phyloP scores from a whole-genome alignment of 2,797 vertebrate species.

The Arctocebus calabarensis region DNA sequence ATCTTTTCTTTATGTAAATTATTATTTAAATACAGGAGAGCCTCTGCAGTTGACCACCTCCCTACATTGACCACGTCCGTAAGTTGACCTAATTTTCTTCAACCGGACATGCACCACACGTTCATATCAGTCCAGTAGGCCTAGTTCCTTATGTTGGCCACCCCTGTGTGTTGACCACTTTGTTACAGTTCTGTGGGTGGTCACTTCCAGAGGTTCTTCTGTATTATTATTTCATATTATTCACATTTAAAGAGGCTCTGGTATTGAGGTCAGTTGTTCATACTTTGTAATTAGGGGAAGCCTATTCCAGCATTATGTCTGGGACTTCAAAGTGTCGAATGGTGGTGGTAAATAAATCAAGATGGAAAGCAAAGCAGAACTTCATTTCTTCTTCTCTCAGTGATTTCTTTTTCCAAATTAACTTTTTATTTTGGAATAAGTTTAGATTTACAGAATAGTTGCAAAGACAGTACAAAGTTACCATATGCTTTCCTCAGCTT shows the following conservation, averaged over 20 bases:
- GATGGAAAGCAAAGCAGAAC: not conserved
- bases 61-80: too few species aligned
- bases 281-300: not conserved
- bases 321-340: constrained; percentile 13
- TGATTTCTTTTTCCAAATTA: not conserved
- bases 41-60: too few species aligned
- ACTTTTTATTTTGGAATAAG: not conserved
- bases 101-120: too few species aligned
- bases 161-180: too few species aligned
- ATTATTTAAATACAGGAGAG: not conserved
- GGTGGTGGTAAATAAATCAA: not conserved
- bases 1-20: not conserved
- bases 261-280: not conserved
- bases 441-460: not conserved
- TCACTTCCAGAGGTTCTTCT: too few species aligned
- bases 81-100: too few species aligned
- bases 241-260: constrained; percentile 57
- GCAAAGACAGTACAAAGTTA: not conserved
- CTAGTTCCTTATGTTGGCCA: too few species aligned
- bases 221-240: not conserved
- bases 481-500: not conserved
- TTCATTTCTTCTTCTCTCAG: constrained; percentile 9
- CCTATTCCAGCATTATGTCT: not conserved
- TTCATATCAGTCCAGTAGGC: too few species aligned
- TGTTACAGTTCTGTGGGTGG: too few species aligned